Base-by-base conservation (phyloP, 2,888 invertebrate genomes). In the Tyria jacobaeae region DNA sequence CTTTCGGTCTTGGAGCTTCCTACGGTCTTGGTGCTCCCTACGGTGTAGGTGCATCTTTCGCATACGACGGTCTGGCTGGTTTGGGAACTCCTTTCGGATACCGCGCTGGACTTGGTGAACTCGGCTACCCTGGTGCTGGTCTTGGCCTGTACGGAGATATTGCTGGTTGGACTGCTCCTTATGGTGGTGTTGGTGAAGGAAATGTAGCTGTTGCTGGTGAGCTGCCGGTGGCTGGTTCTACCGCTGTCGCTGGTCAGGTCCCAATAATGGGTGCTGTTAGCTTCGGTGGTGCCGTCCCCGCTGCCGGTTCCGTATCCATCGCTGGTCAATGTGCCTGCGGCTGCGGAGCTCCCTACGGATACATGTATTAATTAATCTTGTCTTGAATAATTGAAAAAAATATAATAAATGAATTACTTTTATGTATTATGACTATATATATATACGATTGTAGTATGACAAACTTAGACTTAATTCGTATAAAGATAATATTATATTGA, bases 241-340 rank as follows among this genome's bases (percentile, higher is more conserved):
- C 57, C 24, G 57, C 57, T 27, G 57, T 58, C 31, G 41, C 31
- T n/a, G 57, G 57, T 41, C 41, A 50, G 39, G 57, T 58, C 14
- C 57, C 57, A 1, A 58, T 58, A 34, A 51, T 58, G 63, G 60
- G 60, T 55, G 54, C 75, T 71, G 53, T 24, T n/a, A 51, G 31
- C 7, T 58, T 53, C 52, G 52, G 44, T 25, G 58, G 51, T n/a
- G 14, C 31, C 3, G 56, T 53, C 2, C 71, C n/a, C 12, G 57
- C 60, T 27, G 55, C 55, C 17, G 63, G 52, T 27, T 39, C 60
- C n/a, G 57, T 39, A 9, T 24, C 57, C 10, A 49, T 80, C 79
- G 54, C 68, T 75, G 57, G 57, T 15, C 39, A 53, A 25, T 35
- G 56, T 21, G 47, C 34, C 0, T 34, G 47, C 15, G 34, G 21